Evolutionary conservation across 2,797 vertebrate species (phyloP).

Genomic region (Pempheris klunzingeri): DNA sequence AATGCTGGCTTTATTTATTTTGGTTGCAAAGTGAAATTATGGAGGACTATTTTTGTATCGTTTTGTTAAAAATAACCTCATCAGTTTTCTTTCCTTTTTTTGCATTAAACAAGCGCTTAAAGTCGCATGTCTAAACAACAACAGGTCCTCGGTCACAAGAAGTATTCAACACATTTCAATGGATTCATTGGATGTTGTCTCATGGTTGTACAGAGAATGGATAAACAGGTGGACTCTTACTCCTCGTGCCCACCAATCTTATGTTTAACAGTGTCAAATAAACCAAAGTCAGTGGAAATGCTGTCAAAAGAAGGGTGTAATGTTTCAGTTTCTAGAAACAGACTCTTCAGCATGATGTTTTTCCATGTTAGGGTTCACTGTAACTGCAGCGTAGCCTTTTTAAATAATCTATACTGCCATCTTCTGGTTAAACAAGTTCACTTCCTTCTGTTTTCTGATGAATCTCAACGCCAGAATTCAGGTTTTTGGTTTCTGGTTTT

Average conservation of each 20-base stretch:
- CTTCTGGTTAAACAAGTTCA: slow-evolving; percentile 63
- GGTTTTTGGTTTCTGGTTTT: slow-evolving; percentile 14
- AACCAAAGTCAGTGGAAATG: slow-evolving; percentile 68
- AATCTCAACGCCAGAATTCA: slow-evolving; percentile 5
- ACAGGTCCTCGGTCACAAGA: slow-evolving; percentile 44
- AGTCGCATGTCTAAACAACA: slow-evolving; percentile 40
- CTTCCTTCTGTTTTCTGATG: neutral
- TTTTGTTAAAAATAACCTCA: slow-evolving; percentile 51
- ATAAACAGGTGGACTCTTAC: slow-evolving; percentile 8
- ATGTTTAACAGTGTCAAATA: slow-evolving; percentile 49
- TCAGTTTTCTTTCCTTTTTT: slow-evolving; percentile 19
- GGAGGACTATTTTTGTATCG: slow-evolving; percentile 66
- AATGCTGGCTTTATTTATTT: slow-evolving; percentile 82
- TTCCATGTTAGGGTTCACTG: slow-evolving; percentile 16
- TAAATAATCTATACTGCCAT: slow-evolving; percentile 67
- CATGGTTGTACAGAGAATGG: slow-evolving; percentile 8
- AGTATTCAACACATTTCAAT: slow-evolving; percentile 29
- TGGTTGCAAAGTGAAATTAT: slow-evolving; percentile 76
- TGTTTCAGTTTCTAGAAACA: slow-evolving; percentile 35
- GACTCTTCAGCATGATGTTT: slow-evolving; percentile 9
- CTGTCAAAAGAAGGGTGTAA: slow-evolving; percentile 41
- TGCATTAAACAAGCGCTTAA: slow-evolving; percentile 55
- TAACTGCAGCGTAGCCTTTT: slow-evolving; percentile 16
- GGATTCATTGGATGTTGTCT: slow-evolving; percentile 14
- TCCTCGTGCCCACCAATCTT: slow-evolving; percentile 9